Base-by-base conservation (phyloP, 2,797 vertebrate species). In the Parauchenoglanis punctatus region DNA sequence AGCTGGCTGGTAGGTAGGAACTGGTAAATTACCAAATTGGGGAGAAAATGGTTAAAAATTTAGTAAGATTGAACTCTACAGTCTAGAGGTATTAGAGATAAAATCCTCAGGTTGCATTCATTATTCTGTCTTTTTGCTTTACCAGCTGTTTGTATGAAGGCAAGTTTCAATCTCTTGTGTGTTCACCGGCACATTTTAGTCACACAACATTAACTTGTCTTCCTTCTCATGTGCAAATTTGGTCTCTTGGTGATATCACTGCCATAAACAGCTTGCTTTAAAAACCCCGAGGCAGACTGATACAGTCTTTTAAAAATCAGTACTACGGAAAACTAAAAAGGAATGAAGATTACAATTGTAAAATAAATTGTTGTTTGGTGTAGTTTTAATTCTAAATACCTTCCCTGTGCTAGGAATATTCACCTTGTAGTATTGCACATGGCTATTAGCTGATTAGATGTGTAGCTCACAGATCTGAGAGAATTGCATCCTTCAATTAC, bases 161-260 rank as follows among this genome's bases (percentile, higher is more conserved):
- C 20, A 52, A 61, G n/a, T 35, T 85, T 46, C 54, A 25, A 58
- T 73, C 35, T 86, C 77, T 88, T 56, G 61, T 28, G 25, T 3
- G 58, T 59, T 82, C 83, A 46, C 70, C 78, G 85, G 49, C 84
- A 75, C 58, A 52, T 82, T 87, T 89, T 87, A 85, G 90, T 88
- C 85, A 88, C 86, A 80, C 86, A 67, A 83, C 86, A 87, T 89
- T 90, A 88, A 61, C 85, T 88, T 59, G 54, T 82, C 65, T 76
- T 81, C 81, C 75, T 84, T 87, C 88, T 84, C 54, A 18, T 56
- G 86, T 81, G 83, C 76, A 73, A 20, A 31, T 28, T 59, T 75
- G 67, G 25, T 82, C 59, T 87, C 84, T 78, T 84, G 75, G 23
- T 81, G 68, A 80, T 83, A 81, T 63, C 61, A 31, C 52, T 61